phyloP scores from a whole-genome alignment of 2,888 invertebrate species.

The Mythimna albipuncta region DNA sequence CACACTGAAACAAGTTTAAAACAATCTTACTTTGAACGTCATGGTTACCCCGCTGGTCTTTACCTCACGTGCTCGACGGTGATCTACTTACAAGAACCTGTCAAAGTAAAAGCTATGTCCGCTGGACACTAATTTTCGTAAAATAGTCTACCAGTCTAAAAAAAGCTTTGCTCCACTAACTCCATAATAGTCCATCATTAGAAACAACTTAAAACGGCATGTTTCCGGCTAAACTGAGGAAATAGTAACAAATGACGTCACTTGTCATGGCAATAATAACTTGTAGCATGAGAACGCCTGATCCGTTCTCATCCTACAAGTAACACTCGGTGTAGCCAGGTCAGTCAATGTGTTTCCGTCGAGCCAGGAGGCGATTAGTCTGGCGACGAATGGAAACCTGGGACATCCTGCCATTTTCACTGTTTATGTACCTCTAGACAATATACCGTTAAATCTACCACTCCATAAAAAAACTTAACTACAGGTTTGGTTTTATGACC shows the following conservation, averaged over 20 bases:
- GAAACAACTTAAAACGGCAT: constrained; percentile 31
- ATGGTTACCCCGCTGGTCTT: no score
- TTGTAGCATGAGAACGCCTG: not conserved
- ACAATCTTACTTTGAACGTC: no score
- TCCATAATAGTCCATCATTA: constrained; percentile 18
- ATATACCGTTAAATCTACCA: not conserved
- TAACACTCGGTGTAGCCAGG: not conserved
- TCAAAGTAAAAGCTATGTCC: no score
- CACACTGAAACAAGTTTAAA: no score
- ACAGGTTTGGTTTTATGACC: not conserved
- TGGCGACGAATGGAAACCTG: constrained; percentile 25
- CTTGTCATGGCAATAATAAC: constrained; percentile 11
- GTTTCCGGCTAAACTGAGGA: constrained; percentile 20
- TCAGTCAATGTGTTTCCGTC: constrained; percentile 9
- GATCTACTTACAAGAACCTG: no score
- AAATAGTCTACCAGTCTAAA: not conserved
- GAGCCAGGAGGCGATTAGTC: constrained; percentile 33
- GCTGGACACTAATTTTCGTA: not conserved
- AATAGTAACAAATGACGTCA: constrained; percentile 24
- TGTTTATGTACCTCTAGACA: not conserved
- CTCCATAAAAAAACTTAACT: constrained; percentile 10
- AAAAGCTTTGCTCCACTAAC: constrained; percentile 4
- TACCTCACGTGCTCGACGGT: no score
- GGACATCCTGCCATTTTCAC: constrained; percentile 25
- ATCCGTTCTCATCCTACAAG: not conserved